These are phyloP conservation scores for Ianthella basta DNA, from an alignment of 37 sponge, comb jelly and placozoan species.

Conservation along the genomic window DNA sequence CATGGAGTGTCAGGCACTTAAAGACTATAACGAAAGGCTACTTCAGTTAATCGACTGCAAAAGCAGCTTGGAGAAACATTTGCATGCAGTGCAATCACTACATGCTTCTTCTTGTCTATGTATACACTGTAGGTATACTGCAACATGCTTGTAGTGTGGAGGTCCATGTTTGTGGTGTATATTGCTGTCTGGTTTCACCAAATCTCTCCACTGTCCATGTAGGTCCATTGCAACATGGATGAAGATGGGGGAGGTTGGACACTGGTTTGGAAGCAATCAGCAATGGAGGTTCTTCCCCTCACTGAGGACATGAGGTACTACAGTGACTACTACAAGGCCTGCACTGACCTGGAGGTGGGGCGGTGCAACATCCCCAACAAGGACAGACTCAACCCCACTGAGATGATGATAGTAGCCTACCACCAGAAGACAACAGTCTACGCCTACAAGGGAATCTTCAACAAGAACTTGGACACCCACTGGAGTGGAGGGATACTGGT, in stretches of 20 bases:
- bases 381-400: conserved; percentile 21
- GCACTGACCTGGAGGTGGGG: conserved; percentile 19
- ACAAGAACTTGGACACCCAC: not conserved
- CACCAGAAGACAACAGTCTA: conserved; percentile 28
- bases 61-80: too few relatives aligned
- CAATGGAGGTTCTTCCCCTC: conserved; percentile 14
- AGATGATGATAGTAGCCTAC: conserved; percentile 31
- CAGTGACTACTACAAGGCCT: conserved; percentile 19
- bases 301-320: conserved; percentile 29
- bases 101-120: too few relatives aligned
- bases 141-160: too few relatives aligned
- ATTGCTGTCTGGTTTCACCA: too few relatives aligned
- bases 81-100: too few relatives aligned
- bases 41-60: too few relatives aligned
- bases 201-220: too few relatives aligned
- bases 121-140: too few relatives aligned
- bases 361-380: conserved; percentile 28
- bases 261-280: conserved; percentile 24
- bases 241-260: conserved; percentile 19
- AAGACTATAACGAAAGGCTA: too few relatives aligned
- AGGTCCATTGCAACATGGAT: conserved; percentile 30
- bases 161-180: too few relatives aligned
- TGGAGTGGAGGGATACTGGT: conserved; percentile 31
- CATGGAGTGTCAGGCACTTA: not conserved
- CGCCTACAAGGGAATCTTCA: conserved; percentile 27